Base-by-base conservation (phyloP, 64 coral and sea anemone species). In the Actinia equina region DNA sequence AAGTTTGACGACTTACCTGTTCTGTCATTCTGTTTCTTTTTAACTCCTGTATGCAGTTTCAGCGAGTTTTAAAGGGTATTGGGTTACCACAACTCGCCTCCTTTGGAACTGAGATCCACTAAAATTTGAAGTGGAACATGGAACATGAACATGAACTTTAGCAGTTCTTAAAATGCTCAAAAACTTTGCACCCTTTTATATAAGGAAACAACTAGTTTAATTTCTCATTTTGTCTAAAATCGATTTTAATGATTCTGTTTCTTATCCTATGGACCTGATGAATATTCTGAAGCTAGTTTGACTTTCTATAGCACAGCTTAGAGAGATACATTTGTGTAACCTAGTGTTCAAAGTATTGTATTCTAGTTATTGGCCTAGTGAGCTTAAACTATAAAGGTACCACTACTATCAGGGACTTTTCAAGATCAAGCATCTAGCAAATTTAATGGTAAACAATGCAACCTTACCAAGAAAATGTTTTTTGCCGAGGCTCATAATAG, bases 341-440 rank as follows among this genome's bases (percentile, higher is more conserved):
- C 22, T 26, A 45, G 63, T 70, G 19, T 70, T n/a, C 76, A 87
- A 87, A 52, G 67, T 67, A 42, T 87, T 87, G 86, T 44, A 87
- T 70, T 45, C 17, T 87, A 87, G 71, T 87, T 25, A 55, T 70
- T 77, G 86, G 86, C 86, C 70, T 64, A 1, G 7, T 49, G 46
- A 49, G 46, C 46, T 49, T 49, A 2, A 49, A 8, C 2, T 49
- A 49, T n/a, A n/a, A n/a, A 49, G 46, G 46, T 49, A 49, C 46
- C 46, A 49, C 46, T 49, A 8, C 1, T 49, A 49, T 49, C 46
- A 49, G 46, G 46, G 1, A 49, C 46, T 49, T 49, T 49, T 49
- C 7, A 49, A 49, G 46, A 49, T 49, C 4, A 8, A 4, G 7
- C 46, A 49, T 49, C 46, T 8, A 49, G 46, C 7, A 49, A 4